Conservation (phyloP, 2,888 invertebrate species). For the Nudaria mundana region DNA sequence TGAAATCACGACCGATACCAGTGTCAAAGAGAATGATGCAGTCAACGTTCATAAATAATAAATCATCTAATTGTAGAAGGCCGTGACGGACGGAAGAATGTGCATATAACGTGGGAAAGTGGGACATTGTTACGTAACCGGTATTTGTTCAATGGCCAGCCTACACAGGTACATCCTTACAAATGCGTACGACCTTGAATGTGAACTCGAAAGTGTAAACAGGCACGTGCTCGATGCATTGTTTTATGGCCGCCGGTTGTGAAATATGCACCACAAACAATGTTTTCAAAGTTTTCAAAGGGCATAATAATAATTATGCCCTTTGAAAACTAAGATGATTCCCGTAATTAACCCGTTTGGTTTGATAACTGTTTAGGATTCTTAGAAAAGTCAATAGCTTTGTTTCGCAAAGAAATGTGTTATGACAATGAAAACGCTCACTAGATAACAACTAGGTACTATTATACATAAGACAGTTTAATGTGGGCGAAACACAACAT, state of each 20-base stretch:
- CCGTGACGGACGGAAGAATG: slow-evolving; percentile 56
- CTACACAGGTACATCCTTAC: slow-evolving; percentile 79
- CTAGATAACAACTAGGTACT: not conserved
- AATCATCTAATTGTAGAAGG: slow-evolving; percentile 54
- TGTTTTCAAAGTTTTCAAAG: too few relatives aligned
- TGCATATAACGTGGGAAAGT: slow-evolving; percentile 72
- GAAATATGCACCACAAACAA: slow-evolving; percentile 53
- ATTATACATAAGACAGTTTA: not conserved
- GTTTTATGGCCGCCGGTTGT: slow-evolving; percentile 71
- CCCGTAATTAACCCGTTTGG: slow-evolving; percentile 1
- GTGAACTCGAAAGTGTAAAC: slow-evolving; percentile 79
- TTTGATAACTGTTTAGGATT: slow-evolving; percentile 1
- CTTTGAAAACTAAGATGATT: slow-evolving; percentile 11
- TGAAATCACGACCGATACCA: not conserved
- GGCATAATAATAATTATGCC: too few relatives aligned
- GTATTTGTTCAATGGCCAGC: slow-evolving; percentile 75
- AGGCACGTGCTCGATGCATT: slow-evolving; percentile 79
- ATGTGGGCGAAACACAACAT: not conserved
- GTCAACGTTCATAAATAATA: slow-evolving; percentile 28
- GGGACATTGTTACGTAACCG: slow-evolving; percentile 76
- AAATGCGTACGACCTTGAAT: slow-evolving; percentile 80
- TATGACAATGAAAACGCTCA: not conserved
- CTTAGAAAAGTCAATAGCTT: slow-evolving; percentile 3
- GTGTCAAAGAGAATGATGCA: slow-evolving; percentile 18
- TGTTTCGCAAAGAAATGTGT: not conserved